Percentiles rank a stretch among this genome's conserved stretches.
Evolutionary conservation across 2,888 invertebrate genomes (phyloP).

Genomic region (Cosmia pyralina): DNA sequence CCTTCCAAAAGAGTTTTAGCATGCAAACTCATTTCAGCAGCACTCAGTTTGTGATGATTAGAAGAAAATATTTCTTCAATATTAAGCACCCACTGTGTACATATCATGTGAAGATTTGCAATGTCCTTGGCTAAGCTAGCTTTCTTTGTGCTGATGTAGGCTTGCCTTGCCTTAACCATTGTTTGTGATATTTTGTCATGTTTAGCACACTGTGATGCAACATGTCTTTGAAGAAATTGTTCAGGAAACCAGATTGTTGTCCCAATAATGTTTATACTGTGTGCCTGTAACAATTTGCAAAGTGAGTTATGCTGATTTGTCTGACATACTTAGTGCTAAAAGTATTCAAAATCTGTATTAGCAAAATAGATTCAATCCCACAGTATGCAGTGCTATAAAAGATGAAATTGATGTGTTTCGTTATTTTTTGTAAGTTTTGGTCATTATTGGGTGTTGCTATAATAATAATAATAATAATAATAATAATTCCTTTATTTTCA

Average conservation of each 20-base stretch:
- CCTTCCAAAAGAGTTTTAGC: constrained; percentile 89
- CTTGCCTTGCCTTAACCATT: constrained; percentile 88
- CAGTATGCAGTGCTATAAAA: background rate
- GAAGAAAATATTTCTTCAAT: constrained; percentile 82
- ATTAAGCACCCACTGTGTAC: constrained; percentile 82
- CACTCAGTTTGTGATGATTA: constrained; percentile 80
- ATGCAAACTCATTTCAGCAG: constrained; percentile 85
- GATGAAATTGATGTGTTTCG: background rate
- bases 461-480: too few species aligned
- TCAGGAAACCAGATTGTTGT: constrained; percentile 96
- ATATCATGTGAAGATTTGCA: constrained; percentile 79
- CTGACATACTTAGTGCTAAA: background rate
- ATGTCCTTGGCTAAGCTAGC: constrained; percentile 92
- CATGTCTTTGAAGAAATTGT: constrained; percentile 93
- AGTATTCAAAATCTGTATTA: background rate
- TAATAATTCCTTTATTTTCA: too few species aligned
- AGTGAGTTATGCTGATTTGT: background rate
- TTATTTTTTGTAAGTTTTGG: background rate
- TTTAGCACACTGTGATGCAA: constrained; percentile 90
- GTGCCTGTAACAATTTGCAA: constrained; percentile 88
- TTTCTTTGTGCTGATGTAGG: constrained; percentile 90
- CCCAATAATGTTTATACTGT: constrained; percentile 94
- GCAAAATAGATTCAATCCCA: background rate
- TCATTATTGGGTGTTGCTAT: background rate
- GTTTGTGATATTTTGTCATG: constrained; percentile 84